phyloP scores from a whole-genome alignment of 2,113 vertebrate species.

The Larimichthys crocea region DNA sequence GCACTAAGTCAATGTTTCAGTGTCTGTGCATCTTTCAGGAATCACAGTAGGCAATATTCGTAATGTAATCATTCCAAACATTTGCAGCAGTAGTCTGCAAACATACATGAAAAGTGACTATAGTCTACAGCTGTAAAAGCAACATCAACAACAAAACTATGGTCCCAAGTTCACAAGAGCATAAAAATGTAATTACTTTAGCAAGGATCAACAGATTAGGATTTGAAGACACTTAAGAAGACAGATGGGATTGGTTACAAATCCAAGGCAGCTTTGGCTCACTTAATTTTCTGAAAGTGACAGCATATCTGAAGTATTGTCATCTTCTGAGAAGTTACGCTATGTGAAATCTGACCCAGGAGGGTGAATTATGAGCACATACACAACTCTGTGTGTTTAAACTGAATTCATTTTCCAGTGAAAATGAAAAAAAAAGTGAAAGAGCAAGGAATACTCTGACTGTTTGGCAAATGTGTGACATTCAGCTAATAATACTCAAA shows the following conservation, averaged over 20 bases:
- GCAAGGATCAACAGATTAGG: conserved; percentile 30
- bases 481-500: background rate
- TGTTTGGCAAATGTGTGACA: background rate
- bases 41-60: background rate
- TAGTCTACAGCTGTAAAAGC: background rate
- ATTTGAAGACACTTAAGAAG: conserved; percentile 34
- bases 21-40: background rate
- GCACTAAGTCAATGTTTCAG: background rate
- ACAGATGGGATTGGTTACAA: conserved; percentile 42
- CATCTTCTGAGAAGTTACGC: conserved; percentile 5
- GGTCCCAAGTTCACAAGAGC: background rate
- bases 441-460: background rate
- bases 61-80: background rate
- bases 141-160: background rate
- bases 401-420: background rate
- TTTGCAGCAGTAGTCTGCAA: background rate
- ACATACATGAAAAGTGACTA: background rate
- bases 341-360: conserved; percentile 21
- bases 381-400: background rate
- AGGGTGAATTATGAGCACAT: conserved; percentile 10
- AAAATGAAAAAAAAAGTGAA: background rate
- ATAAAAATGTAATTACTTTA: conserved; percentile 3
- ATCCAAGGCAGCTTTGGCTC: conserved; percentile 51
- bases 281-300: conserved; percentile 38
- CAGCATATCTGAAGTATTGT: conserved; percentile 35